Base-by-base conservation (phyloP, 2,797 vertebrate genomes). In the Vipera latastei region DNA sequence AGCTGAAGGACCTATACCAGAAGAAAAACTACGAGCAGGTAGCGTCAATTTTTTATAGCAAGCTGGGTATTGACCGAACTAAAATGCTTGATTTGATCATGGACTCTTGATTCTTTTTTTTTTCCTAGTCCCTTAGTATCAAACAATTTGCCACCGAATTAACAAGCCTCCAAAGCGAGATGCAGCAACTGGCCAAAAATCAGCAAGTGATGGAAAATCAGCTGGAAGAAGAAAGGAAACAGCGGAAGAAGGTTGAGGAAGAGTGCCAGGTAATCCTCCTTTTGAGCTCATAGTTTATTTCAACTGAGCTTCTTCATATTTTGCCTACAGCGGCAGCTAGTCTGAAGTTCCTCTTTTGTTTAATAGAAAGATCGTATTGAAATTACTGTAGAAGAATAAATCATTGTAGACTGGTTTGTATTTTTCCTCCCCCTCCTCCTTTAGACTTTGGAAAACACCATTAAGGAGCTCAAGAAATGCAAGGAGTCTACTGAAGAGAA, bases 11-110 rank as follows among this genome's bases (percentile, higher is more conserved):
- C 32, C 94, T 97, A 9, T 97, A 97, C 94, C 96, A 97, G 94
- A 98, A 97, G 93, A 97, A 97, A 51, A 97, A 97, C 93, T 96
- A 96, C 3, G 96, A 98, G 86, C 97, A 97, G 96, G 97, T 98
- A 93, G 94, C 51, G 20, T 91, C 89, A 48, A 83, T 91, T 65
- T 60, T 78, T 4, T 28, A 14, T 44, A 32, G 48, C 32, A 60
- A 18, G 2, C 18, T 92, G 55, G 1, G 20, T 16, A 38, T 38
- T 53, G 25, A 26, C 14, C 28, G 44, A 86, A 63, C 16, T 55
- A 56, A 85, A 85, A 44, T 4, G 28, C 4, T 1, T 48, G 38
- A 59, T 28, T 6, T 9, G 22, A 12, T 53, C 25, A 48, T 28
- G 25, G 28, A 86, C 4, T 20, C 73, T 73, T 73, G 57, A 88